Conservation (phyloP, 2,888 invertebrate genomes). For the Hemithea aestivaria region DNA sequence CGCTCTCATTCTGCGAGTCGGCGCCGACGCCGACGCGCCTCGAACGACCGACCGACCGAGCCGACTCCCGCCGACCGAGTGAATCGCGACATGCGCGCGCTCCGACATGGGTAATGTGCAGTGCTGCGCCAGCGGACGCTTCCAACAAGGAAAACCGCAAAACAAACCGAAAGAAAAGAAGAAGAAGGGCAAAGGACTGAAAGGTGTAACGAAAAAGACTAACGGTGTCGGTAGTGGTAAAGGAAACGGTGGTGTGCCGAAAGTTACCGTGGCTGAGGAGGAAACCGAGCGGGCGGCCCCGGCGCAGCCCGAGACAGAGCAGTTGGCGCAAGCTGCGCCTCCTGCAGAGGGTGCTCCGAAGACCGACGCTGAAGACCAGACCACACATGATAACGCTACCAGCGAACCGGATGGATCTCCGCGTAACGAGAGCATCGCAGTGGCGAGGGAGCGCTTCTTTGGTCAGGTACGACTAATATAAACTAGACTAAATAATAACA, state of each 20-base stretch:
- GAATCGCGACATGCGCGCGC: conserved; percentile 72
- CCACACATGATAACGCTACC: conserved; percentile 24
- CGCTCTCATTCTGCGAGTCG: conserved; percentile 72
- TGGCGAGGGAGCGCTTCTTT: conserved; percentile 70
- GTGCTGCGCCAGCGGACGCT: conserved; percentile 75
- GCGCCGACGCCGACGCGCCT: conserved; percentile 76
- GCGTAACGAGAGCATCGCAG: conserved; percentile 60
- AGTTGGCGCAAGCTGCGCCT: conserved; percentile 44
- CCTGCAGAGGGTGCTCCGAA: conserved; percentile 35
- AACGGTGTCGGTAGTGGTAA: conserved; percentile 62
- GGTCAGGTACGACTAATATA: conserved; percentile 54
- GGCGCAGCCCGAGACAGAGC: conserved; percentile 50
- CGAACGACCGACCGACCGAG: conserved; percentile 76
- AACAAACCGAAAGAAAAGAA: conserved; percentile 61
- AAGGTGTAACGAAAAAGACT: conserved; percentile 52
- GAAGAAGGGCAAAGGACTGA: conserved; percentile 43
- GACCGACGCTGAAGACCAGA: conserved; percentile 27
- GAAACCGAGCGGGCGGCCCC: conserved; percentile 54
- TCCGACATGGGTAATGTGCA: conserved; percentile 77
- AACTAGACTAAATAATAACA: conserved; percentile 14
- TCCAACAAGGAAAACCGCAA: conserved; percentile 58
- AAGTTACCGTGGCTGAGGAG: conserved; percentile 65
- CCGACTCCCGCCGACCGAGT: conserved; percentile 67
- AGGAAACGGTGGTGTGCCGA: conserved; percentile 51
- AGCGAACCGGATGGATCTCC: conserved; percentile 41